Evolutionary conservation across 2,113 vertebrate species (phyloP), one percentile per base, ranked within the genome.

Genomic region (Hydrolagus affinis): DNA sequence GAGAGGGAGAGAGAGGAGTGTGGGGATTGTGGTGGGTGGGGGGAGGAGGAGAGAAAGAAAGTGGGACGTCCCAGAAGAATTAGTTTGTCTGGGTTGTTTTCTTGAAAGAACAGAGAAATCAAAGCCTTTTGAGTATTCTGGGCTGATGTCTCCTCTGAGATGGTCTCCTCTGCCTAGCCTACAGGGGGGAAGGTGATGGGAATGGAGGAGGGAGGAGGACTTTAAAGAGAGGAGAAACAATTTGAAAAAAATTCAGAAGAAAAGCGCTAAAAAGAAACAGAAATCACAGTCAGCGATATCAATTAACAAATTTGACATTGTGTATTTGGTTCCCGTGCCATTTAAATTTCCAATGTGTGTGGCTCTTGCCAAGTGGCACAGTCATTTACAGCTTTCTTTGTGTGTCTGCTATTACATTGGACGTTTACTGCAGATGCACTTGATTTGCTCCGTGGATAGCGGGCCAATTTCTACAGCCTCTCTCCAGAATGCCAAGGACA

Each of bases 361-460:
- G 21, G 60, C 60, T 17, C 19, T 23, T 32, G 78, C 78, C 78
- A 83, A 83, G 25, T 83, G 62, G 32, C 17, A 66, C 78, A 83
- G 21, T 66, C 78, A 32, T 83, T 83, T 83, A 83, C 28, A 83
- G 62, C 60, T 68, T 66, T 32, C 25, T 83, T 83, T 83, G 62
- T 83, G 78, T 83, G 25, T 83, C 78, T 83, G 62, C 78, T 28
- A 83, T 83, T 83, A 66, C 66, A 19, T 83, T 66, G 78, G 78
- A 80, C 25, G 25, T 59, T 80, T 59, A 60, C 15, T 78, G 57
- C 57, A 59, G 76, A 83, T 64, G 44, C 44, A 44, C 44, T 44
- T 44, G 44, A 44, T 83, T 83, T 83, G 28, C 78, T 83, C 60
- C 77, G 64, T n/a, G 23, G 23, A 62, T 60, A 32, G 14, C 32